Conservation (phyloP, 2,113 vertebrate genomes). For the Tyrannus savana region DNA sequence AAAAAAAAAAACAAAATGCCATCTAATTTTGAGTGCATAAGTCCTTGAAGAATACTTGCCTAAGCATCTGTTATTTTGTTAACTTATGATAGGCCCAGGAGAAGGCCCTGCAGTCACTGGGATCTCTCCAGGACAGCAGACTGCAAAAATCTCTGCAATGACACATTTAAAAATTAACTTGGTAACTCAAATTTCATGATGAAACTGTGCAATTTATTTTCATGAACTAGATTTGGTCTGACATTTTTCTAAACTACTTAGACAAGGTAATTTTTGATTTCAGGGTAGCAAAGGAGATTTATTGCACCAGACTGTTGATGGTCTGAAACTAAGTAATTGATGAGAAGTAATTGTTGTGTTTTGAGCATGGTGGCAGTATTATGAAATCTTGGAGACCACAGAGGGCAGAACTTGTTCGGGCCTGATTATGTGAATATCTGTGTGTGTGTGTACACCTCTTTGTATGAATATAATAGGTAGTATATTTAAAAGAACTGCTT, state of each 20-base stretch:
- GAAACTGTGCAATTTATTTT: background rate
- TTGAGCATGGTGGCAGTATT: background rate
- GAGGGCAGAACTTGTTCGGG: background rate
- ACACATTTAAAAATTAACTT: slow-evolving; percentile 49
- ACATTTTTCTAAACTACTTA: background rate
- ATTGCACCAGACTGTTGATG: background rate
- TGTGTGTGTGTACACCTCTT: background rate
- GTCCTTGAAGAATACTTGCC: background rate
- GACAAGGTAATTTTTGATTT: background rate
- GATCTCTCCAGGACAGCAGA: background rate
- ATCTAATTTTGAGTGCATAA: rapidly evolving
- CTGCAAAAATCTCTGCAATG: background rate
- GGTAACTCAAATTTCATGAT: slow-evolving; percentile 17
- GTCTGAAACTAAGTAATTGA: background rate
- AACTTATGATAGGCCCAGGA: background rate
- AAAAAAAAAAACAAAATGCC: rapidly evolving
- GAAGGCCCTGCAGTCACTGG: background rate
- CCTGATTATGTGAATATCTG: background rate
- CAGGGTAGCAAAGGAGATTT: background rate
- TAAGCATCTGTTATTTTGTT: background rate
- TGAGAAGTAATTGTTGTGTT: background rate
- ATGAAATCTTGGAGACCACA: background rate
- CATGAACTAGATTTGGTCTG: background rate
- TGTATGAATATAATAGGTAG: background rate
- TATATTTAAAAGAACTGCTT: background rate